Evolutionary conservation across 2,888 invertebrate species (phyloP).

Genomic region (Linnaemya tessellans): DNA sequence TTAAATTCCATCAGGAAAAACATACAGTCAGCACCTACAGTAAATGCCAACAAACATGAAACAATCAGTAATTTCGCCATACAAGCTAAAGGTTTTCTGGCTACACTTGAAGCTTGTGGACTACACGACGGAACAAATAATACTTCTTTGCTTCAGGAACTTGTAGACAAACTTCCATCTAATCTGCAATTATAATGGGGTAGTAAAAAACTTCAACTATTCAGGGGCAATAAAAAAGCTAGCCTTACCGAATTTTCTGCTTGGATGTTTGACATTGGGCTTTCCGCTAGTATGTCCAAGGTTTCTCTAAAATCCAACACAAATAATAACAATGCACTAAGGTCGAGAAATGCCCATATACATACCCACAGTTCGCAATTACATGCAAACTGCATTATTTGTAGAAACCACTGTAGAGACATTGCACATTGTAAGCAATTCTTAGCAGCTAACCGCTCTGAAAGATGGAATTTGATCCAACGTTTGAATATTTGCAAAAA

Average conservation of each 20-base stretch:
- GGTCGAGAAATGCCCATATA: constrained; percentile 15
- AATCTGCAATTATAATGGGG: no score
- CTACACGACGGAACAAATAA: constrained; percentile 48
- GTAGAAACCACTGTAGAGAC: constrained; percentile 9
- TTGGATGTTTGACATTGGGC: constrained; percentile 41
- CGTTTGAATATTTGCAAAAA: no score
- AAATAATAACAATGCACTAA: background rate
- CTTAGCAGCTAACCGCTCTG: constrained; percentile 18
- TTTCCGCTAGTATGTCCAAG: constrained; percentile 34
- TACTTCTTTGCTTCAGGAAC: no score
- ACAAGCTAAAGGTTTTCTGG: constrained; percentile 41
- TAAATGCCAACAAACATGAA: constrained; percentile 44
- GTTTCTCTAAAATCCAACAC: background rate
- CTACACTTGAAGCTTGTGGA: constrained; percentile 44
- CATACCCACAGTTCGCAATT: background rate
- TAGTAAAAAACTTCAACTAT: no score
- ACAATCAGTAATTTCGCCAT: constrained; percentile 47
- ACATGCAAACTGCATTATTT: constrained; percentile 3
- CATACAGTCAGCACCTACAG: constrained; percentile 32
- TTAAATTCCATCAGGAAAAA: constrained; percentile 32
- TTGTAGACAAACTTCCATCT: no score
- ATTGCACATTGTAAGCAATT: constrained; percentile 29
- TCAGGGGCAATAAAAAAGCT: no score
- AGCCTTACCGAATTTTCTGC: no score
- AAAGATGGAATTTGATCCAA: no score